Evolutionary conservation across 2,888 invertebrate genomes (phyloP).

Genomic region (Bugulina stolonifera): DNA sequence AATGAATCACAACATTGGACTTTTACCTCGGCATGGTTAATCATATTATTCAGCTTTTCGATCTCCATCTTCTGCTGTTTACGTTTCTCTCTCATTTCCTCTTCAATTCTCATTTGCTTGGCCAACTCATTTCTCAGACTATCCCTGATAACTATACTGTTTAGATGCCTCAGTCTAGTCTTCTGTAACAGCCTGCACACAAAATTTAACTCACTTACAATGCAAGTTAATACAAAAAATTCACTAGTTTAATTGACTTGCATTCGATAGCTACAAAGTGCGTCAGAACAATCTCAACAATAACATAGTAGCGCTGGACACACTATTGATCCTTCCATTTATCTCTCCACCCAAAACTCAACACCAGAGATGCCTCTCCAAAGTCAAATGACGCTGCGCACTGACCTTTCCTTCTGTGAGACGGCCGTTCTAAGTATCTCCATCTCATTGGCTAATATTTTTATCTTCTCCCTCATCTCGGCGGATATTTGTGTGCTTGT

Average conservation of each 20-base stretch:
- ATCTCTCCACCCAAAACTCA: too few relatives aligned
- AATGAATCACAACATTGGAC: too few relatives aligned
- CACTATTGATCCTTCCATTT: too few relatives aligned
- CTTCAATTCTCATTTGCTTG: constrained; percentile 48
- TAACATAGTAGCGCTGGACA: too few relatives aligned
- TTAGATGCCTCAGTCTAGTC: constrained; percentile 47
- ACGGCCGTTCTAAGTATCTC: constrained; percentile 52
- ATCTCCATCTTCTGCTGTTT: constrained; percentile 53
- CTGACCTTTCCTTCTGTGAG: constrained; percentile 49
- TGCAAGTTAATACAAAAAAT: too few relatives aligned
- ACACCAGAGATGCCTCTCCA: too few relatives aligned
- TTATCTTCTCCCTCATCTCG: constrained; percentile 54
- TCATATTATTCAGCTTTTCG: constrained; percentile 50
- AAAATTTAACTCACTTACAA: too few relatives aligned
- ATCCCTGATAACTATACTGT: constrained; percentile 49
- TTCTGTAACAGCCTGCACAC: constrained; percentile 47
- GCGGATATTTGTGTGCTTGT: constrained; percentile 52
- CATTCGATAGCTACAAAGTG: too few relatives aligned
- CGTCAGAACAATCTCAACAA: too few relatives aligned
- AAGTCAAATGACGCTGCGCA: too few relatives aligned
- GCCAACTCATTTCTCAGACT: constrained; percentile 50
- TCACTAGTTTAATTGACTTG: too few relatives aligned
- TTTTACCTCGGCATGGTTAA: constrained; percentile 47
- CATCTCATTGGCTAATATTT: constrained; percentile 53
- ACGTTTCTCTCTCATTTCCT: constrained; percentile 46